Base-by-base conservation (phyloP, 2,113 vertebrate species). In the Chelonoidis abingdonii region DNA sequence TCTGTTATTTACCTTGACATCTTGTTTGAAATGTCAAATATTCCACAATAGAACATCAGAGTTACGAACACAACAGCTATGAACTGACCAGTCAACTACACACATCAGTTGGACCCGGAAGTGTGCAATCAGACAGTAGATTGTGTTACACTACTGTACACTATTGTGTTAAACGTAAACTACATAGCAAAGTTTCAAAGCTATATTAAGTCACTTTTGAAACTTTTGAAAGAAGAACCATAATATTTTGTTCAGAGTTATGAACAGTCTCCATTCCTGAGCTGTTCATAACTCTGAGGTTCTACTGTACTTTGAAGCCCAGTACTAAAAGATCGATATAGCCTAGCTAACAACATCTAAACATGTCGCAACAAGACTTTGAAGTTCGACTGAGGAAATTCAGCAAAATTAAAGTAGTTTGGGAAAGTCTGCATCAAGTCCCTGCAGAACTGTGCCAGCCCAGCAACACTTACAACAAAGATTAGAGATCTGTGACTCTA, bases 371-470 rank as follows among this genome's bases (percentile, higher is more conserved):
- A 69, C 2, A 38, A 10, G 83, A 81, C 35, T 41, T 92, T 65
- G 59, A 57, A 25, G 56, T 92, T 27, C 83, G 24, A 62, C 16
- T 83, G 52, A 86, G 27, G 44, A 57, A 87, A 84, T 69, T 62
- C 52, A 76, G 53, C 24, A 76, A 25, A 89, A 85, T 13, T 85
- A 50, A 85, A 90, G 82, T 0, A 80, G 49, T 83, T 0, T 24
- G 24, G 79, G 62, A 86, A 88, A 76, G 8, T 7, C 21, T 57
- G 25, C 47, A 95, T 29, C 41, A 82, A 76, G n/a, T 47, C 87
- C 53, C 79, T 82, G 13, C 93, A 93, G 82, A 79, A 78, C 21
- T 72, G 50, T 24, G 38, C 21, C 57, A 90, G 27, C 54, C 89
- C 86, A 88, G 35, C 80, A 78, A 69, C 4, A n/a, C 0, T 2